Base-by-base conservation (phyloP, 2,797 vertebrate genomes). In the Micrastur ruficollis region DNA sequence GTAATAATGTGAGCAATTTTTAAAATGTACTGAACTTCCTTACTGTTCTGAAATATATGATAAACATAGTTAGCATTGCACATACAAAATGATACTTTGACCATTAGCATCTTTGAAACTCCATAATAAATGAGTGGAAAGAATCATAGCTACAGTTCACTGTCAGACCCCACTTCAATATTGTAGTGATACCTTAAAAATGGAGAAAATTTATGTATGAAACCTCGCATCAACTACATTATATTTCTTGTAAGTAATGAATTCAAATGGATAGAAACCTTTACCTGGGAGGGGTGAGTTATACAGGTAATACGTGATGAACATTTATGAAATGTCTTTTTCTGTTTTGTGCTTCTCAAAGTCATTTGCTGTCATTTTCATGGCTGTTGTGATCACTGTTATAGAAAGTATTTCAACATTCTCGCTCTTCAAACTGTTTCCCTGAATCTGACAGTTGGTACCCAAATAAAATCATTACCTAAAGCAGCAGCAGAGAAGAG, bases 401-500 rank as follows among this genome's bases (percentile, higher is more conserved):
- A 68, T 13, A 68, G 65, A 65, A 89, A 78, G 52, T 68, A 95
- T 92, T 95, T 94, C 74, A 93, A 40, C 22, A 27, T 93, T 92
- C 34, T 76, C 22, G 47, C 34, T 90, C 40, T 87, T 95, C 83
- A 91, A 3, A 91, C 89, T 87, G 59, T 94, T 97, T 95, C 90
- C 25, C 13, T 67, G 59, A 87, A 74, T 93, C 42, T 97, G 93
- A 92, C 90, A 92, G 71, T 90, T 92, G 74, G 61, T 93, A 95
- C 85, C 92, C 67, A 92, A 97, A 95, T 89, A 94, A 90, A 95
- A 61, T 90, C 9, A 56, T 80, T 95, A 95, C 81, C 11, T 19
- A 87, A 90, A 94, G 78, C 34, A 87, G 19, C 34, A 71, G 61
- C 18, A 55, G 67, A 70, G 63, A 80, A 67, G 53, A 91, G 72